phyloP scores from a whole-genome alignment of 2,888 invertebrate genomes.

The Euplagia quadripunctaria region DNA sequence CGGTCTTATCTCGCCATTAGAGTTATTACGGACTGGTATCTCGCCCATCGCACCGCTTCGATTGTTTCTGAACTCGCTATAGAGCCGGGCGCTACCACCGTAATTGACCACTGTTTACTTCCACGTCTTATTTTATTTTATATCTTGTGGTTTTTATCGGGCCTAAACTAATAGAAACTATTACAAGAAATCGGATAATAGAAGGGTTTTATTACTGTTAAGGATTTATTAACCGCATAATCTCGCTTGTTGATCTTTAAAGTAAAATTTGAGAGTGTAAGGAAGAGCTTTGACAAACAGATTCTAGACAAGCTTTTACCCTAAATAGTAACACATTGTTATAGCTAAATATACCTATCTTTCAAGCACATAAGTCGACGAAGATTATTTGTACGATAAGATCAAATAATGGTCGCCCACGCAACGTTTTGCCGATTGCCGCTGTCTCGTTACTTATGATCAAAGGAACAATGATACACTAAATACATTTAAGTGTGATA shows the following conservation, averaged over 20 bases:
- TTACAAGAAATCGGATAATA: constrained; percentile 1
- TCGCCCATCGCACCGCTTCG: constrained; percentile 85
- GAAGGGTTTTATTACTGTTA: not conserved
- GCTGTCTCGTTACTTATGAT: constrained; percentile 75
- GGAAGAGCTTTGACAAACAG: not conserved
- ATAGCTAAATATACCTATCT: too few relatives aligned
- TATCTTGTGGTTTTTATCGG: constrained; percentile 70
- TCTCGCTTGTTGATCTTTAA: not conserved
- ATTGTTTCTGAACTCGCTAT: constrained; percentile 85
- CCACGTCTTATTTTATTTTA: constrained; percentile 76
- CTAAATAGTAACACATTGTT: too few relatives aligned
- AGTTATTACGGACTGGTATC: constrained; percentile 85
- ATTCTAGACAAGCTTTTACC: not conserved
- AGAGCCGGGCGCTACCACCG: constrained; percentile 78
- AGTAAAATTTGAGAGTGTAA: not conserved
- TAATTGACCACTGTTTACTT: constrained; percentile 87
- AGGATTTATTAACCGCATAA: not conserved
- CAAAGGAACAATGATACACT: constrained; percentile 56
- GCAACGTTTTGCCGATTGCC: constrained; percentile 65
- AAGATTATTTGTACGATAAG: constrained; percentile 68
- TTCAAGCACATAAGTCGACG: constrained; percentile 16
- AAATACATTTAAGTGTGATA: not conserved
- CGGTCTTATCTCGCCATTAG: constrained; percentile 86
- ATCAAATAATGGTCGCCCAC: constrained; percentile 77
- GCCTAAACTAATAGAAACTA: constrained; percentile 33